Conservation (phyloP, 2,888 invertebrate genomes). For the Drosophila longiperda region DNA sequence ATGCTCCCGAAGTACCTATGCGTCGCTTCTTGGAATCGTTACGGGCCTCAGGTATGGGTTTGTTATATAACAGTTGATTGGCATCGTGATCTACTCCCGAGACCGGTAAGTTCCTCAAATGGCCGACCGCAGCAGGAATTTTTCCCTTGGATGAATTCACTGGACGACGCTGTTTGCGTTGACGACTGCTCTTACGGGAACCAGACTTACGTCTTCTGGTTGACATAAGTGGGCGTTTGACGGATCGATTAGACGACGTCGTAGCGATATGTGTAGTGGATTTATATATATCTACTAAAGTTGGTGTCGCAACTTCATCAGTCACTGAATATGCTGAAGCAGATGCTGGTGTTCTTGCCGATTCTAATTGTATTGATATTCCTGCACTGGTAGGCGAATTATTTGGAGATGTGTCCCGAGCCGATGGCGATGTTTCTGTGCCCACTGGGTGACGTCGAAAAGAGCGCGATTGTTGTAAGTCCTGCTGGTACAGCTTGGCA, state of each 20-base stretch:
- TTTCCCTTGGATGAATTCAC: constrained; percentile 59
- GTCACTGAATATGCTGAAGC: constrained; percentile 10
- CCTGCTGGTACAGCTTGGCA: constrained; percentile 85
- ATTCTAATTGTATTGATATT: constrained; percentile 20
- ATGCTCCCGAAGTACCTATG: constrained; percentile 56
- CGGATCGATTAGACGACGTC: constrained; percentile 22
- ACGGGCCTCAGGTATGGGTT: constrained; percentile 71
- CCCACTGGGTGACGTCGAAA: constrained; percentile 50
- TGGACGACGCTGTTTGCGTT: constrained; percentile 81
- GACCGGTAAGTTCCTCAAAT: constrained; percentile 11
- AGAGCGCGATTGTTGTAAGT: constrained; percentile 80
- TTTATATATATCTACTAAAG: constrained; percentile 1
- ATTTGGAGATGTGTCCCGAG: constrained; percentile 37
- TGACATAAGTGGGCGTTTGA: constrained; percentile 80
- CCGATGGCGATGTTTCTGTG: constrained; percentile 27
- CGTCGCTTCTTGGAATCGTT: constrained; percentile 73
- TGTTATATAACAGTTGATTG: constrained; percentile 80
- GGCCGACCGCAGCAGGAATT: constrained; percentile 1
- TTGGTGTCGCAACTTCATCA: not conserved
- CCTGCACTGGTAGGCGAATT: constrained; percentile 39
- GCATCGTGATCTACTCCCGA: constrained; percentile 77
- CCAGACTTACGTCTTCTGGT: constrained; percentile 84
- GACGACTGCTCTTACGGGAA: constrained; percentile 83
- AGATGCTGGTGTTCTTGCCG: constrained; percentile 11
- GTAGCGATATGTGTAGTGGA: not conserved